Percentiles rank a stretch among this genome's conserved stretches.
phyloP scores from a whole-genome alignment of 2,888 invertebrate genomes.

The Carcina quercana region DNA sequence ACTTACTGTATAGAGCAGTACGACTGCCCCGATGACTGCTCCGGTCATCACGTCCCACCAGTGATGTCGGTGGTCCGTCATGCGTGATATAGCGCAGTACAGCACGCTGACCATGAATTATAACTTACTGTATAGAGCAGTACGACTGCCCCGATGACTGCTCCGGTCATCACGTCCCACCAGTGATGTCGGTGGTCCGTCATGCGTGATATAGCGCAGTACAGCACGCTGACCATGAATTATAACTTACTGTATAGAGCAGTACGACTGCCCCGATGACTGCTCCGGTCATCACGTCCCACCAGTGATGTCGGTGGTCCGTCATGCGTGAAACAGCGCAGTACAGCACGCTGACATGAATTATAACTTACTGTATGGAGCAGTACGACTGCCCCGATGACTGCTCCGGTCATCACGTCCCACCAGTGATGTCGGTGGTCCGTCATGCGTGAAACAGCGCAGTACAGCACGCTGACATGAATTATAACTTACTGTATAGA shows the following conservation, averaged over 20 bases:
- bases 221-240: conserved; percentile 63
- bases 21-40: conserved; percentile 64
- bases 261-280: conserved; percentile 70
- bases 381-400: conserved; percentile 70
- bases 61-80: conserved; percentile 83
- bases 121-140: conserved; percentile 70
- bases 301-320: conserved; percentile 85
- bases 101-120: conserved; percentile 67
- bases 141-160: conserved; percentile 66
- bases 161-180: conserved; percentile 84
- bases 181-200: conserved; percentile 84
- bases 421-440: conserved; percentile 87
- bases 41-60: conserved; percentile 87
- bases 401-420: conserved; percentile 80
- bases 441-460: conserved; percentile 77
- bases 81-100: conserved; percentile 76
- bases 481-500: conserved; percentile 74
- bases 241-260: conserved; percentile 67
- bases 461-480: too few species aligned
- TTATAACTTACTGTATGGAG: conserved; percentile 69
- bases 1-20: conserved; percentile 69
- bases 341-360: conserved; percentile 64
- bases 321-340: conserved; percentile 79
- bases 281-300: conserved; percentile 82
- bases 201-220: conserved; percentile 78